phyloP scores from a whole-genome alignment of 2,113 vertebrate genomes.

The Eulacestoma nigropectus region DNA sequence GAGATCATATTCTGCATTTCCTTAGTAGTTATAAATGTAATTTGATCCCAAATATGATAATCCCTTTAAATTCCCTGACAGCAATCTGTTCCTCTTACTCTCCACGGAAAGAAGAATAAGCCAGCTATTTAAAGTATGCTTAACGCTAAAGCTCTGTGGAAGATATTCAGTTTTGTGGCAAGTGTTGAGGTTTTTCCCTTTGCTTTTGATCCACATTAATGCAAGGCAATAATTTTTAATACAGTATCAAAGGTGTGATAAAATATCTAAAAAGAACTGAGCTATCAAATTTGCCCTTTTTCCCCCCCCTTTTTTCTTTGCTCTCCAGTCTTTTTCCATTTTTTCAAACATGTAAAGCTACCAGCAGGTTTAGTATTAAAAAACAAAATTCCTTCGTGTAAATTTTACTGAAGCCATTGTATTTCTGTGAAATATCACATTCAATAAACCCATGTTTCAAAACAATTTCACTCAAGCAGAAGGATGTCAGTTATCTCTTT shows the following conservation, averaged over 20 bases:
- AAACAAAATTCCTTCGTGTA: background rate
- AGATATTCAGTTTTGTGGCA: background rate
- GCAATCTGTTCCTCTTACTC: background rate
- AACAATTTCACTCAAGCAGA: background rate
- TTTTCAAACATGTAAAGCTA: background rate
- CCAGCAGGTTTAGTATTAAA: background rate
- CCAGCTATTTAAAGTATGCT: background rate
- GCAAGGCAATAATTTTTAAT: background rate
- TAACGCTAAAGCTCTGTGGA: background rate
- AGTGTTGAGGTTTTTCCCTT: background rate
- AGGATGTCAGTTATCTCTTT: background rate
- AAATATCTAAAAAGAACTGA: background rate
- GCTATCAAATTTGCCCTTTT: background rate
- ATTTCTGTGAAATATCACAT: background rate
- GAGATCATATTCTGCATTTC: background rate
- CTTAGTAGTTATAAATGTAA: background rate
- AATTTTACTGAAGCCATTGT: background rate
- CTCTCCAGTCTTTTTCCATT: background rate
- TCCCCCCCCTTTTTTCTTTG: background rate
- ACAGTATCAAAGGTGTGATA: background rate
- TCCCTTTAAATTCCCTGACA: background rate
- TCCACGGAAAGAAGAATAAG: background rate
- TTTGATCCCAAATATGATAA: background rate
- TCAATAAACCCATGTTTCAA: background rate
- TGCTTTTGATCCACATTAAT: background rate